Evolutionary conservation across 1,140 invertebrate species (phyloP), one percentile per base, ranked within the genome.

Genomic region (Pogonomyrmex californicus): DNA sequence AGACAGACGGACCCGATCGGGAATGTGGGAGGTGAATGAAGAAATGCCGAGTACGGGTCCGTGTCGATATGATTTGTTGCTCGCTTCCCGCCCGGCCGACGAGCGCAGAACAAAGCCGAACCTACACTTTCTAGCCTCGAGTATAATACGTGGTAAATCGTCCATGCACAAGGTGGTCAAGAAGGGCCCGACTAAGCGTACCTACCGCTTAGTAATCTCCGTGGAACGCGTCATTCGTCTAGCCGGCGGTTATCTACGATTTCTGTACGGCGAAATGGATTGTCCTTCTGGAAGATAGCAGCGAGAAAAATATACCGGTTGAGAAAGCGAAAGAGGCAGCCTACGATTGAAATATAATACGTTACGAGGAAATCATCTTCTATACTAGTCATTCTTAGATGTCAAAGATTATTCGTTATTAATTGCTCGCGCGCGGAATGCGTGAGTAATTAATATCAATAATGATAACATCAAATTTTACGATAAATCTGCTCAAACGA

Each of bases 31-130:
- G 88, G 68, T 10, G 54, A 73, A 76, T 60, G 79, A 79, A 87
- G 78, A 85, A 85, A 89, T 63, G 14, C 38, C 10, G 73, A 14
- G 41, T 54, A 41, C 56, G 63, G 38, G 75, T 81, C 30, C 75
- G 82, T 78, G 88, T 85, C 88, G 88, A 87, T 90, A 89, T 90
- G 88, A 90, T 89, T 90, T 90, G 85, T 89, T 78, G 85, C 65
- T 17, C 56, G 49, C 51, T 58, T 81, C 82, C 60, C 60, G 87
- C 68, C 62, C 33, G 30, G 33, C 38, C 49, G 36, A 3, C 51
- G 36, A 60, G 36, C 49, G 56, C n/a, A 33, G 75, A 90, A 73
- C 87, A 86, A 89, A 89, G 66, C 85, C 33, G 63, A 82, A 89
- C 79, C 85, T 82, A 58, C 62, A 70, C 88, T 47, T 68, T 51